phyloP scores from a whole-genome alignment of 1,140 invertebrate genomes.

The Grapholita molesta region DNA sequence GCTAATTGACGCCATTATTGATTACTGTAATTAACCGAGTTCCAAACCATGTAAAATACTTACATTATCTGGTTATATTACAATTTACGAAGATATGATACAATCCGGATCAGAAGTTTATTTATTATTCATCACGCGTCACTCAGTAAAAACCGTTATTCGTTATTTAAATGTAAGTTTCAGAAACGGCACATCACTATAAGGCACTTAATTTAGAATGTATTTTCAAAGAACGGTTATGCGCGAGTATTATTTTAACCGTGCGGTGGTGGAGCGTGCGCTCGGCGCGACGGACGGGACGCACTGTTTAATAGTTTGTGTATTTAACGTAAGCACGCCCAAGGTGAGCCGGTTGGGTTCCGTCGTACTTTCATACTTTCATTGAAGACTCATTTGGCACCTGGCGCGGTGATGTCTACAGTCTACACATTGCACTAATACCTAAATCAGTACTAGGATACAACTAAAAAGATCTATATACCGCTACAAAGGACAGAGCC shows the following conservation, averaged over 20 bases:
- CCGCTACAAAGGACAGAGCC: background rate
- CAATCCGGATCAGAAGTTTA: background rate
- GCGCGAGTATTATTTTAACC: background rate
- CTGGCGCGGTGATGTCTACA: background rate
- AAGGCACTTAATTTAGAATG: constrained; percentile 16
- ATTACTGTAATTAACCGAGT: background rate
- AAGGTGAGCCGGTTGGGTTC: constrained; percentile 13
- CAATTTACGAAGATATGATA: background rate
- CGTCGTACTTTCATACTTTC: constrained; percentile 12
- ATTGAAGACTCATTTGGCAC: constrained; percentile 10
- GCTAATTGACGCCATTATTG: background rate
- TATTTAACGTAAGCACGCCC: constrained; percentile 1
- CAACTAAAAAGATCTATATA: background rate
- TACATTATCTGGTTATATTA: constrained; percentile 1
- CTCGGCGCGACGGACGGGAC: background rate
- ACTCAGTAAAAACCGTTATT: background rate
- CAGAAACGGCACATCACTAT: background rate
- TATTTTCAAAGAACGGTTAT: background rate
- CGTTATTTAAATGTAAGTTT: background rate
- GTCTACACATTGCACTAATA: background rate
- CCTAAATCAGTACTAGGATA: background rate
- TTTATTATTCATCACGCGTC: background rate
- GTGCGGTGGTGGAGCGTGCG: background rate
- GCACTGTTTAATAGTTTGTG: constrained; percentile 9
- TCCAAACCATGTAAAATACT: background rate